phyloP scores from a whole-genome alignment of 2,113 vertebrate genomes.

The Ginglymostoma cirratum region DNA sequence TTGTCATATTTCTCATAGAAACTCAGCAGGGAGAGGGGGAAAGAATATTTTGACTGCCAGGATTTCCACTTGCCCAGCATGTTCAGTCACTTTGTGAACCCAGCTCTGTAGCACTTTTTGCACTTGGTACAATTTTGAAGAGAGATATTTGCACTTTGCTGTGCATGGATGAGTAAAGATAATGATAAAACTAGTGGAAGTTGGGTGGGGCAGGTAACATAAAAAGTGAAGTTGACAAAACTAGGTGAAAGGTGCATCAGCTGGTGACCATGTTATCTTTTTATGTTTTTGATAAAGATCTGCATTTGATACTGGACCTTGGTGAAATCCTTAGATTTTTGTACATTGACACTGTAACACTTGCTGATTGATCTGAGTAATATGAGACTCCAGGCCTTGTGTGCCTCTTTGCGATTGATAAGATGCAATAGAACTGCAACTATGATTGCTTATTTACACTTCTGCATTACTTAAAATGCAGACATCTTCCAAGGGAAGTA shows the following conservation, averaged over 20 bases:
- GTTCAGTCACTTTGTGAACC: neutral
- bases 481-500: neutral
- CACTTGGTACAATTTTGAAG: neutral
- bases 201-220: neutral
- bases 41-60: neutral
- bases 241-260: neutral
- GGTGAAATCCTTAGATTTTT: neutral
- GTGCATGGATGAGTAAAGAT: neutral
- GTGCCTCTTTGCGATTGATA: neutral
- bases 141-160: neutral
- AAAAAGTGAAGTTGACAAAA: neutral
- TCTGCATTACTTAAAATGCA: neutral
- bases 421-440: neutral
- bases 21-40: neutral
- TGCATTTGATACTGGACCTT: neutral
- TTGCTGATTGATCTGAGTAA: neutral
- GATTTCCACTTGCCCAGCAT: neutral
- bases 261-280: neutral
- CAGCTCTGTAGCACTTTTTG: neutral
- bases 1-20: neutral
- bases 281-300: neutral
- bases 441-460: neutral
- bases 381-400: neutral
- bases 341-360: neutral
- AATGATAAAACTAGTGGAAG: neutral